A percentile compares a stretch with the other conserved stretches of the same genome.
These are phyloP conservation scores for Poeciliopsis turrubarensis DNA, from an alignment of 2,113 vertebrate species.

Conservation along the genomic window DNA sequence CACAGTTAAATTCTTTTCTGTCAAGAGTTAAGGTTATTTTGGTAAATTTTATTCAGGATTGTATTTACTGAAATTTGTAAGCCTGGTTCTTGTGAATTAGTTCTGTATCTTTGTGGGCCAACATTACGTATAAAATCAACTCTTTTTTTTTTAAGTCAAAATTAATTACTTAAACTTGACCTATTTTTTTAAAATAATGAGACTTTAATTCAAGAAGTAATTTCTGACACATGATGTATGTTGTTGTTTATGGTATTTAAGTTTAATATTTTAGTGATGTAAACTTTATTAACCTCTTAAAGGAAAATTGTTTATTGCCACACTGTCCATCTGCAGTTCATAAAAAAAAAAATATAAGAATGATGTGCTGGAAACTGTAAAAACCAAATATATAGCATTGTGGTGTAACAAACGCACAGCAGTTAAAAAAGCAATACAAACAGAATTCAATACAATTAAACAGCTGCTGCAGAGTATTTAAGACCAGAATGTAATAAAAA, in stretches of 20 bases:
- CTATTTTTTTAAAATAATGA: neutral
- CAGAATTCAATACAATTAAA: too few relatives aligned
- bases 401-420: too few relatives aligned
- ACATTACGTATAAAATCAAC: neutral
- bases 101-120: neutral
- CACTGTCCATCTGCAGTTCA: too few relatives aligned
- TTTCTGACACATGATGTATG: neutral
- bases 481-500: too few relatives aligned
- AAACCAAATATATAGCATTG: too few relatives aligned
- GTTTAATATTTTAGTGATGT: too few relatives aligned
- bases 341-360: too few relatives aligned
- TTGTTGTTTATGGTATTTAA: neutral
- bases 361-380: too few relatives aligned
- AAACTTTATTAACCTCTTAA: too few relatives aligned
- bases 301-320: too few relatives aligned
- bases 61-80: neutral
- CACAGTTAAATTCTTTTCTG: neutral
- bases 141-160: neutral
- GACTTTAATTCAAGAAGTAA: neutral
- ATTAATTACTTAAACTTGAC: neutral
- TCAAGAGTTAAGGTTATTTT: neutral
- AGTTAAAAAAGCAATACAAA: too few relatives aligned
- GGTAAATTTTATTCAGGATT: neutral
- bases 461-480: too few relatives aligned
- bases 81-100: neutral